These are phyloP conservation scores for Macrosoma leucophasiata DNA, from an alignment of 2,888 invertebrate species.

Conservation along the genomic window DNA sequence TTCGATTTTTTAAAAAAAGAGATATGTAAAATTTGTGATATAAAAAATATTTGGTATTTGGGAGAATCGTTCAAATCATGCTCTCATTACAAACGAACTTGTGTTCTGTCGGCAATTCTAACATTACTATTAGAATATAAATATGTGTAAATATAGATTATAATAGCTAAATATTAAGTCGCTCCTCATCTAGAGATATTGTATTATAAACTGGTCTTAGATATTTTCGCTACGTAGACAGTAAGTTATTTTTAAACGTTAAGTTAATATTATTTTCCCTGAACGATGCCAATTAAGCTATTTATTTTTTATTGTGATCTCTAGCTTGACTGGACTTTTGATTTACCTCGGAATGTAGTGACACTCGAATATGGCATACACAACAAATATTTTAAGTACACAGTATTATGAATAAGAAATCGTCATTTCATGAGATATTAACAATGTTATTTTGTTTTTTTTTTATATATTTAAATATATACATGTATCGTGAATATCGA, in stretches of 20 bases:
- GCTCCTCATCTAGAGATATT: conserved; percentile 27
- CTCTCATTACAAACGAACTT: too few relatives aligned
- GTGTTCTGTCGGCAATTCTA: too few relatives aligned
- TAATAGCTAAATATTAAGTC: conserved; percentile 19
- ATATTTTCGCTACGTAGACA: too few relatives aligned
- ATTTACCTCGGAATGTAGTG: too few relatives aligned
- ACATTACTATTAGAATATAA: too few relatives aligned
- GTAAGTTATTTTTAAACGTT: conserved; percentile 1
- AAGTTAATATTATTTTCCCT: conserved; percentile 8
- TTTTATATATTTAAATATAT: too few relatives aligned
- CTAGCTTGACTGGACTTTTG: too few relatives aligned
- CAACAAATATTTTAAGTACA: conserved; percentile 33
- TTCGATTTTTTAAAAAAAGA: too few relatives aligned
- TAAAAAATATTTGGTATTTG: too few relatives aligned
- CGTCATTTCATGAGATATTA: background rate
- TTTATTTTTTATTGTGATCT: conserved; percentile 23
- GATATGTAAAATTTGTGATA: too few relatives aligned
- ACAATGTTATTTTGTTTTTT: background rate
- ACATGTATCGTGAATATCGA: too few relatives aligned
- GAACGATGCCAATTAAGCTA: conserved; percentile 18
- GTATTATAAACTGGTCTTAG: conserved; percentile 10
- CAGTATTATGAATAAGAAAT: conserved; percentile 36
- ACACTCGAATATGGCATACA: conserved; percentile 16
- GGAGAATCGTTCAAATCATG: too few relatives aligned
- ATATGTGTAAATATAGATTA: conserved; percentile 24